phyloP scores from a whole-genome alignment of 1,140 invertebrate genomes.

The Drosophila kohkoa region DNA sequence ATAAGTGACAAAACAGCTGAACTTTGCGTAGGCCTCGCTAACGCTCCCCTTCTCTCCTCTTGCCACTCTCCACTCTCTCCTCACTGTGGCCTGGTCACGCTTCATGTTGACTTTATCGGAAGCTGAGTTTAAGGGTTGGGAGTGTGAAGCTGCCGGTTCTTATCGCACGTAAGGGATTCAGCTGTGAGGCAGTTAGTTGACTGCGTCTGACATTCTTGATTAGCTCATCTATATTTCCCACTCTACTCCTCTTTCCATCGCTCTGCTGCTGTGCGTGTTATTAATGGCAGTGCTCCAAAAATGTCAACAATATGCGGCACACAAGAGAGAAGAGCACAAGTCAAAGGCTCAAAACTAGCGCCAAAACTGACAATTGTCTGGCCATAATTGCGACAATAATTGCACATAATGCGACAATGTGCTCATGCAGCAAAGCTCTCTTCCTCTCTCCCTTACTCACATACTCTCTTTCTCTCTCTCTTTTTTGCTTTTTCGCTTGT shows the following conservation, averaged over 20 bases:
- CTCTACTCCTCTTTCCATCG: neutral
- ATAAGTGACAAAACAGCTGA: slow-evolving; percentile 82
- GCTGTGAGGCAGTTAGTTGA: slow-evolving; percentile 48
- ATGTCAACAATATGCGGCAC: slow-evolving; percentile 51
- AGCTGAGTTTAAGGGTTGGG: neutral
- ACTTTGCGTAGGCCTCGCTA: slow-evolving; percentile 58
- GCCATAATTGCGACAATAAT: slow-evolving; percentile 85
- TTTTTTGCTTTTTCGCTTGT: neutral
- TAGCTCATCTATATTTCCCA: slow-evolving; percentile 18
- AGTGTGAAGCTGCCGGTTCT: slow-evolving; percentile 22
- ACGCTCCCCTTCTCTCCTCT: too few relatives aligned
- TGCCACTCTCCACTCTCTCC: neutral
- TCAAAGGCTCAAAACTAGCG: slow-evolving; percentile 39
- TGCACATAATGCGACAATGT: slow-evolving; percentile 84
- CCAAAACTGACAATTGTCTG: slow-evolving; percentile 70
- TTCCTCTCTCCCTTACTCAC: slow-evolving; percentile 20
- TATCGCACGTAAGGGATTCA: slow-evolving; percentile 75
- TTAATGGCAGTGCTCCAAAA: slow-evolving; percentile 43
- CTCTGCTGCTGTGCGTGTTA: slow-evolving; percentile 15
- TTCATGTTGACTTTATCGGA: slow-evolving; percentile 64
- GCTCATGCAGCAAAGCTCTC: slow-evolving; percentile 60
- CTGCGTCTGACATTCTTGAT: slow-evolving; percentile 46
- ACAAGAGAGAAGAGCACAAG: neutral
- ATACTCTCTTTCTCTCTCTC: slow-evolving; percentile 10
- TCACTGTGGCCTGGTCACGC: slow-evolving; percentile 56